These are phyloP conservation scores for Pangasius krempfi DNA, from an alignment of 2,797 vertebrate genomes.

Conservation along the genomic window DNA sequence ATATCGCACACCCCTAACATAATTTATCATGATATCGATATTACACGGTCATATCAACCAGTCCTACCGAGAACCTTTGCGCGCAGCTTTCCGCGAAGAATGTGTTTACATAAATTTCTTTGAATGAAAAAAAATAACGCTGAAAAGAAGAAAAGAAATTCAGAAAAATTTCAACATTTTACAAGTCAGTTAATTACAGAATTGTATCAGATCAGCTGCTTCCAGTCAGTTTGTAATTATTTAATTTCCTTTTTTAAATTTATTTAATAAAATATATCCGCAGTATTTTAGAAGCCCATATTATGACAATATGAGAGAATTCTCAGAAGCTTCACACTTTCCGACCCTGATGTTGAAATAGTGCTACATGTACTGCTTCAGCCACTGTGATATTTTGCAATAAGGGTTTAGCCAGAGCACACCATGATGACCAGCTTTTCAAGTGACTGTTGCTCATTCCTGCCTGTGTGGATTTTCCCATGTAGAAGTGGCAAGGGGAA, in stretches of 20 bases:
- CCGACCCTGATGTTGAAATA: not conserved
- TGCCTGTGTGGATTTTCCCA: slow-evolving; percentile 26
- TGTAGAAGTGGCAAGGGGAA: slow-evolving; percentile 21
- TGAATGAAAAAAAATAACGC: no score
- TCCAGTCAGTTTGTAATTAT: not conserved
- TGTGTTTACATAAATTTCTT: no score
- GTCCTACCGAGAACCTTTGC: no score
- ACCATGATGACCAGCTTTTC: not conserved
- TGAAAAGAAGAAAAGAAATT: no score
- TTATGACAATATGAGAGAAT: not conserved
- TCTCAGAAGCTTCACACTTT: not conserved
- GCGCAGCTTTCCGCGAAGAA: no score
- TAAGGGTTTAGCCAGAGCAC: not conserved
- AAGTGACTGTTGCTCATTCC: slow-evolving; percentile 25
- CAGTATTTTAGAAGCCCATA: not conserved
- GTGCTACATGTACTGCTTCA: not conserved
- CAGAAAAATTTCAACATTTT: no score
- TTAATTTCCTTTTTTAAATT: not conserved
- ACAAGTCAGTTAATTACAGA: no score
- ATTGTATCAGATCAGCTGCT: not conserved
- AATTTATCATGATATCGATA: no score
- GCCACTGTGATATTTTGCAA: not conserved
- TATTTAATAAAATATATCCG: not conserved
- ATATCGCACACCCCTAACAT: no score
- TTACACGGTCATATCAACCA: no score